phyloP scores from a whole-genome alignment of 2,113 vertebrate genomes.

The Scopus umbretta region DNA sequence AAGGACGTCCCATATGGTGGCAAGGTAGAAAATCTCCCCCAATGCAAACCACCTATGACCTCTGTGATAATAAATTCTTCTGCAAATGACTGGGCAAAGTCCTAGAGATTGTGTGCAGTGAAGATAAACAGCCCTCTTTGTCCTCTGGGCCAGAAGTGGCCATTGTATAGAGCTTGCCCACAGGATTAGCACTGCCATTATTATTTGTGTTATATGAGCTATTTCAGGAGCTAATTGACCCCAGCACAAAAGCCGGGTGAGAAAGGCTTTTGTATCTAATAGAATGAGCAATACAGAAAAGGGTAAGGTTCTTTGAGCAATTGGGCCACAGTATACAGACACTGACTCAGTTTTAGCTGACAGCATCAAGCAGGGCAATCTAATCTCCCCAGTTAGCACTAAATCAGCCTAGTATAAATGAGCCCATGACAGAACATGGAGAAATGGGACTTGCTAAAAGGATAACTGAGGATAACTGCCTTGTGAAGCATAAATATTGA shows the following conservation, averaged over 20 bases:
- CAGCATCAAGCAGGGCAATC: slow-evolving; percentile 60
- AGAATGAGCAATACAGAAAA: slow-evolving; percentile 63
- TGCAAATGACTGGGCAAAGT: slow-evolving; percentile 49
- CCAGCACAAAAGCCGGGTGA: slow-evolving; percentile 55
- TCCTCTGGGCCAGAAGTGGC: slow-evolving; percentile 52
- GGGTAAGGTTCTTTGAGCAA: slow-evolving; percentile 64
- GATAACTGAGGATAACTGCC: slow-evolving; percentile 65
- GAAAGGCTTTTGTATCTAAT: slow-evolving; percentile 69
- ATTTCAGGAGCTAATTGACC: slow-evolving; percentile 69
- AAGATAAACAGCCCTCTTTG: slow-evolving; percentile 60
- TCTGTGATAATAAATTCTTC: slow-evolving; percentile 37
- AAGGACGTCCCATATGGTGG: slow-evolving; percentile 28
- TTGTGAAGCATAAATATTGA: slow-evolving; percentile 56
- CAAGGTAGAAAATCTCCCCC: slow-evolving; percentile 45
- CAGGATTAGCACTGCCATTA: slow-evolving; percentile 53
- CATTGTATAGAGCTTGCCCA: slow-evolving; percentile 43
- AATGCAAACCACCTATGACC: slow-evolving; percentile 53
- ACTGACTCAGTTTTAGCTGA: slow-evolving; percentile 62
- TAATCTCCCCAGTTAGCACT: slow-evolving; percentile 67
- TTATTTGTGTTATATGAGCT: slow-evolving; percentile 62
- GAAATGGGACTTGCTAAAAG: slow-evolving; percentile 62
- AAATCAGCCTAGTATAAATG: slow-evolving; percentile 57
- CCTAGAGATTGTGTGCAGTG: slow-evolving; percentile 7
- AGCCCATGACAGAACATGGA: slow-evolving; percentile 63
- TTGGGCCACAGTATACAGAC: slow-evolving; percentile 49